Evolutionary conservation across 1,140 invertebrate species (phyloP).

Genomic region (Eupristina koningsbergeri): DNA sequence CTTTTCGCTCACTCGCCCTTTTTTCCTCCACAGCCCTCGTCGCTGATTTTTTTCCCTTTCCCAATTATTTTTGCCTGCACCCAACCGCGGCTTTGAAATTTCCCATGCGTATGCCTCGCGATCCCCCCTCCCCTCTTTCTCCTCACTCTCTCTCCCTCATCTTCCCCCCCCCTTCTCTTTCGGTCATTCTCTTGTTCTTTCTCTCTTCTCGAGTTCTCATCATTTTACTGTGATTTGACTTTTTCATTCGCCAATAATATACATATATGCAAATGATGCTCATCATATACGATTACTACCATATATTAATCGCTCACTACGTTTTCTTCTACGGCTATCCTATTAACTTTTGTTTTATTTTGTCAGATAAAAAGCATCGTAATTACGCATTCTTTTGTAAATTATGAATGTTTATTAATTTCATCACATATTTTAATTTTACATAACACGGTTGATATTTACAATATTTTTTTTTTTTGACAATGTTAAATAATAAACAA

Average conservation of each 20-base stretch:
- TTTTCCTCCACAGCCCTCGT: neutral
- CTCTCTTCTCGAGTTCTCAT: constrained; percentile 19
- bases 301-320: constrained; percentile 4
- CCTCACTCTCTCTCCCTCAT: neutral
- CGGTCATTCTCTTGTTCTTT: neutral
- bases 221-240: constrained; percentile 3
- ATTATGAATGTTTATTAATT: neutral
- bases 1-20: constrained; percentile 27
- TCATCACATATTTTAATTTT: neutral
- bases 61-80: constrained; percentile 37
- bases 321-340: neutral
- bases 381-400: neutral
- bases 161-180: neutral
- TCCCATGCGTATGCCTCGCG: constrained; percentile 38
- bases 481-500: neutral
- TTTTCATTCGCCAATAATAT: constrained; percentile 49
- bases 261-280: constrained; percentile 33
- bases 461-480: neutral
- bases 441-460: neutral
- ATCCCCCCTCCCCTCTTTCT: neutral
- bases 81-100: constrained; percentile 30
- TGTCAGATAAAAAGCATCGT: neutral
- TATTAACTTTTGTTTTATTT: neutral
- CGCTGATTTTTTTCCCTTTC: constrained; percentile 22
- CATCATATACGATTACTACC: constrained; percentile 16